Evolutionary conservation across 2,113 vertebrate genomes (phyloP).

Genomic region (Ptyas mucosa): DNA sequence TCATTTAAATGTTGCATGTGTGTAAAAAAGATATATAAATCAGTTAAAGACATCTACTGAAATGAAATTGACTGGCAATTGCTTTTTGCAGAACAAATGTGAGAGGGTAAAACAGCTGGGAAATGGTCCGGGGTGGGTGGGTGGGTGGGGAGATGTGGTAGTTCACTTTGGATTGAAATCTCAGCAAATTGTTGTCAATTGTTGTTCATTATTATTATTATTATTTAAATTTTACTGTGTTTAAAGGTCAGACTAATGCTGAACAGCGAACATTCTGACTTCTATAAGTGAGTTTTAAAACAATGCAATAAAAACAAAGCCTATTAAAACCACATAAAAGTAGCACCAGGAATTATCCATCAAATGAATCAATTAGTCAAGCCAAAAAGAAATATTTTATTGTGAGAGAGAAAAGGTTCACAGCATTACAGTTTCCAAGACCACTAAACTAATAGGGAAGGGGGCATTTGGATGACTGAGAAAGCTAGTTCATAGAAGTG

Average conservation of each 20-base stretch:
- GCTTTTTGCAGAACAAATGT: no score
- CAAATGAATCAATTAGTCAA: background rate
- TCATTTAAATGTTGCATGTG: background rate
- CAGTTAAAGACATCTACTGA: no score
- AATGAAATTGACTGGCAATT: no score
- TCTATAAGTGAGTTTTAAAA: background rate
- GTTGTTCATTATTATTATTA: background rate
- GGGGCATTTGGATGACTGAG: background rate
- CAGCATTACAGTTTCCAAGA: background rate
- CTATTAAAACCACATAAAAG: background rate
- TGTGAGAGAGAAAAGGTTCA: background rate
- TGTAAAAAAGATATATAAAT: background rate
- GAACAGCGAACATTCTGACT: background rate
- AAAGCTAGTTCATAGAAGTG: background rate
- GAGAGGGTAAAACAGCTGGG: no score
- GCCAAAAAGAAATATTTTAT: background rate
- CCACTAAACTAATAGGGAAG: background rate
- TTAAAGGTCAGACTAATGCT: background rate
- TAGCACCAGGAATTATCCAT: background rate
- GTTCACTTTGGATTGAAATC: background rate
- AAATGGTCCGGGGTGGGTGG: no score
- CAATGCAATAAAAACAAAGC: background rate
- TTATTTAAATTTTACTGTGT: background rate
- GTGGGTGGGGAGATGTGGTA: background rate
- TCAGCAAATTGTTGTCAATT: background rate